These are phyloP conservation scores for Pundamilia nyererei DNA, from an alignment of 2,113 vertebrate genomes.

Conservation along the genomic window DNA sequence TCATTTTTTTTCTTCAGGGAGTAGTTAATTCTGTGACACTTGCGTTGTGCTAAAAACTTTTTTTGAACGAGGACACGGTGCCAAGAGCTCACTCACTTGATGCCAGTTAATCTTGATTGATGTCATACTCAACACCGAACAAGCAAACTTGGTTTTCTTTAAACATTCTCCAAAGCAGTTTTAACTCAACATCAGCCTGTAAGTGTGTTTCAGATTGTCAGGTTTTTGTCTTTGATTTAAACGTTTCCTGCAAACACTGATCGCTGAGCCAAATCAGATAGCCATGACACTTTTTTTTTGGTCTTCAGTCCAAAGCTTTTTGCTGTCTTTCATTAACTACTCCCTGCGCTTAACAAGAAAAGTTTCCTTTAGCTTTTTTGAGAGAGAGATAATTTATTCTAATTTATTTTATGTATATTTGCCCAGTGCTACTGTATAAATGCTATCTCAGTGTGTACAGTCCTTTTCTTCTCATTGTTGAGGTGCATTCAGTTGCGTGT, in stretches of 20 bases:
- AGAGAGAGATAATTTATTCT: conserved; percentile 66
- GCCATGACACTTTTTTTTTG: conserved; percentile 3
- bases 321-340: conserved; percentile 23
- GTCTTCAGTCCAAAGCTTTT: not conserved
- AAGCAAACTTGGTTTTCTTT: not conserved
- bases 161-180: not conserved
- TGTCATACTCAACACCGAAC: not conserved
- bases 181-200: not conserved
- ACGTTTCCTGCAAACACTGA: conserved; percentile 70
- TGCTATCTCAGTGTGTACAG: conserved; percentile 60
- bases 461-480: conserved; percentile 40
- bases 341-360: conserved; percentile 23
- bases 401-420: conserved; percentile 71
- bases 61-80: not conserved
- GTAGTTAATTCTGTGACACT: conserved; percentile 21
- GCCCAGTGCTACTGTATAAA: conserved; percentile 68
- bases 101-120: not conserved
- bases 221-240: conserved; percentile 19
- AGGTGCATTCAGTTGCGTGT: conserved; percentile 46
- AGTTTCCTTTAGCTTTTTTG: conserved; percentile 25
- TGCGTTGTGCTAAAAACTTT: not conserved
- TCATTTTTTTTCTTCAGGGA: conserved; percentile 41
- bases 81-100: not conserved
- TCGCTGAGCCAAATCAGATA: conserved; percentile 65
- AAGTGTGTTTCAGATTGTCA: conserved; percentile 9